A percentile compares a stretch with the other conserved stretches of the same genome.
These are phyloP conservation scores for Neria commutata DNA, from an alignment of 2,888 invertebrate species.

Conservation along the genomic window DNA sequence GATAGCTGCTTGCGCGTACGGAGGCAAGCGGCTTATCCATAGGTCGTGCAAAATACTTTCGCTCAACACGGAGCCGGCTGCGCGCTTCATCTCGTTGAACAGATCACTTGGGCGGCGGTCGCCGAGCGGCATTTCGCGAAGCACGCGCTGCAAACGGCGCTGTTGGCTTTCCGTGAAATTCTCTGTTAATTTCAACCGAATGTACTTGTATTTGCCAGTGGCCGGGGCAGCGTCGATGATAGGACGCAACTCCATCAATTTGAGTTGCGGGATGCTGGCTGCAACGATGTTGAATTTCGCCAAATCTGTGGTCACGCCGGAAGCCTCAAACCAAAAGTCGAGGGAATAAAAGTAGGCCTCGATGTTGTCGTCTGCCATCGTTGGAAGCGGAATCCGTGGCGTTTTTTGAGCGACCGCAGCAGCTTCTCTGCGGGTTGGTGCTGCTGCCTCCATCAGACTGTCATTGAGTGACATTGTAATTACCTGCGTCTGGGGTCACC, in stretches of 20 bases:
- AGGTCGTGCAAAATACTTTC: conserved; percentile 18
- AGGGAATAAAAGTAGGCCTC: conserved; percentile 20
- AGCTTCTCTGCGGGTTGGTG: too few species aligned
- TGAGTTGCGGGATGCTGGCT: conserved; percentile 13
- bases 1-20: conserved; percentile 22
- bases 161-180: conserved; percentile 21
- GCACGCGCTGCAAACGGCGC: conserved; percentile 12
- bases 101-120: conserved; percentile 16
- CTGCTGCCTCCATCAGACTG: too few species aligned
- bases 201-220: conserved; percentile 17
- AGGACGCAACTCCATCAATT: conserved; percentile 12
- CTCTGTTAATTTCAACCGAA: conserved; percentile 7
- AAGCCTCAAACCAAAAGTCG: conserved; percentile 24
- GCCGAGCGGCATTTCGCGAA: conserved; percentile 14
- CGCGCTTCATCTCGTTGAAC: conserved; percentile 18
- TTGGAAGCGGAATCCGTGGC: too few species aligned
- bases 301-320: conserved; percentile 15
- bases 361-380: conserved; percentile 21
- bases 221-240: conserved; percentile 13
- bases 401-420: too few species aligned
- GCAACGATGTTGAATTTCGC: conserved; percentile 16
- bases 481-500: too few species aligned
- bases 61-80: conserved; percentile 15
- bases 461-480: too few species aligned
- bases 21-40: conserved; percentile 18